These are phyloP conservation scores for Monopterus albus DNA, from an alignment of 2,113 vertebrate genomes.

Conservation along the genomic window DNA sequence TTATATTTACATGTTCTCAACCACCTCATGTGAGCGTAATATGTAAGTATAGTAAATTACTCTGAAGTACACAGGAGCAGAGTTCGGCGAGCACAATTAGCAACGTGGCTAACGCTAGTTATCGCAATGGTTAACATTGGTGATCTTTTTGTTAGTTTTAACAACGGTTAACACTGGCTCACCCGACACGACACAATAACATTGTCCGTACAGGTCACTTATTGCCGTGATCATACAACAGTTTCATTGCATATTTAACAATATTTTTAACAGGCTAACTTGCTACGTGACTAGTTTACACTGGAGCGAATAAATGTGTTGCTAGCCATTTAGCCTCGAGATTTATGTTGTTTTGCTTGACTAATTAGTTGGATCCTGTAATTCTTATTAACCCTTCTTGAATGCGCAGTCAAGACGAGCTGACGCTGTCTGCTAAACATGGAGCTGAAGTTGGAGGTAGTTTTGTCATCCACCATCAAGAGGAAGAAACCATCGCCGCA, in stretches of 20 bases:
- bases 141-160: not conserved
- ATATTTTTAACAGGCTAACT: not conserved
- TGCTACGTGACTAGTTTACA: not conserved
- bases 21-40: not conserved
- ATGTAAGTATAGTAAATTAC: not conserved
- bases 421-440: conserved; percentile 57
- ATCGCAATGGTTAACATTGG: not conserved
- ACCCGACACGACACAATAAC: not conserved
- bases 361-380: not conserved
- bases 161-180: no score
- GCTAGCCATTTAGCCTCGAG: not conserved
- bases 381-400: not conserved
- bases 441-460: conserved; percentile 83
- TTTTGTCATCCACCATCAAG: conserved; percentile 84
- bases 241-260: not conserved
- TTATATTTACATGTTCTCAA: not conserved
- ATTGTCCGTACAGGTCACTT: not conserved
- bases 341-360: not conserved
- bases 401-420: not conserved
- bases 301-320: not conserved
- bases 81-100: conserved; percentile 17
- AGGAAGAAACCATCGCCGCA: conserved; percentile 84
- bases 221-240: not conserved
- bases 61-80: not conserved
- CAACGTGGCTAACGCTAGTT: conserved; percentile 61